Evolutionary conservation across 1,140 invertebrate genomes (phyloP).

Genomic region (Nasonia vitripennis): DNA sequence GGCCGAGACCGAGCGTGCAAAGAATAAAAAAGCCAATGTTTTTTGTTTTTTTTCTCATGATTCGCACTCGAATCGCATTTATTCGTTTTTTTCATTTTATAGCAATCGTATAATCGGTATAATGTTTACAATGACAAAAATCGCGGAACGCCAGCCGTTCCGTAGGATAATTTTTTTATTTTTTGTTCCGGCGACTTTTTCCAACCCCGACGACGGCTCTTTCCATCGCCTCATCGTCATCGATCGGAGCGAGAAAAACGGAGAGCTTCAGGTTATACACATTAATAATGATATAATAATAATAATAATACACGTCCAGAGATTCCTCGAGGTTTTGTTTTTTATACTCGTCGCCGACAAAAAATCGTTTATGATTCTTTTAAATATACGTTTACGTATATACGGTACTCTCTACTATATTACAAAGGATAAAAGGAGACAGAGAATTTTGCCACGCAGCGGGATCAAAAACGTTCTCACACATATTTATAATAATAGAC

Average conservation of each 20-base stretch:
- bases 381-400: constrained; percentile 45
- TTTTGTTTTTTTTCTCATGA: constrained; percentile 46
- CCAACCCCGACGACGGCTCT: background rate
- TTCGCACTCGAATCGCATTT: constrained; percentile 69
- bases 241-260: constrained; percentile 13
- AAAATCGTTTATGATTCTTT: constrained; percentile 37
- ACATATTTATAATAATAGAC: constrained; percentile 34
- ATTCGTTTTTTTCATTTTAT: constrained; percentile 67
- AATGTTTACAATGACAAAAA: constrained; percentile 61
- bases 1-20: constrained; percentile 45
- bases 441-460: constrained; percentile 21
- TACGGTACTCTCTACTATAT: constrained; percentile 47
- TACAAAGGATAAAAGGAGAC: constrained; percentile 38
- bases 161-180: constrained; percentile 48
- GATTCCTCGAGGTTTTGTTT: constrained; percentile 23
- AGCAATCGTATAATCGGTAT: constrained; percentile 75
- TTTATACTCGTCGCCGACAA: constrained; percentile 20
- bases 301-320: constrained; percentile 49
- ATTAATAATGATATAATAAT: constrained; percentile 4
- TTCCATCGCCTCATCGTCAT: background rate
- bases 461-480: constrained; percentile 32
- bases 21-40: constrained; percentile 51
- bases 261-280: constrained; percentile 57
- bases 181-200: constrained; percentile 39
- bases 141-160: constrained; percentile 60